Evolutionary conservation across 1,140 invertebrate species (phyloP), one percentile per base, ranked within the genome.

Genomic region (Apolygus lucorum): DNA sequence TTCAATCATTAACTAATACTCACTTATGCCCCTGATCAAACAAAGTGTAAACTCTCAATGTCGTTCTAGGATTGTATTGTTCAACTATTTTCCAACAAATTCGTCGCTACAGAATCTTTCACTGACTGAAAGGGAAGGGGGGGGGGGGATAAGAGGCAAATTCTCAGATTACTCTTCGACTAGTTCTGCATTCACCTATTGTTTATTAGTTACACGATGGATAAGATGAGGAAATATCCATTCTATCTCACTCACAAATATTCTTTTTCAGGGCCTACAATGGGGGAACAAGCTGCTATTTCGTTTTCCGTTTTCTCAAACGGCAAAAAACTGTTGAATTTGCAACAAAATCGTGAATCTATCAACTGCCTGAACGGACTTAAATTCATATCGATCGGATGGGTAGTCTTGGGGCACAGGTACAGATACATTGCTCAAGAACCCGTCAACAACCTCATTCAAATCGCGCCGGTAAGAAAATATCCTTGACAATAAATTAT

Each of bases 321-420:
- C 69, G 79, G 76, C 1, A 78, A 76, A 42, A 76, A 78, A 63
- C 73, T 82, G 0, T 64, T 83, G 13, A 76, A 52, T 1, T 79
- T 78, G 0, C 68, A 75, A 2, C 72, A 76, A 25, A 52, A 54
- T 1, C 49, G 28, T 0, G 74, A 78, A 28, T 74, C 78, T 0
- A 76, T 85, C 14, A 71, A 69, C 0, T 83, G 81, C 71, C 70
- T 85, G 0, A 80, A 84, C 70, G 84, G 84, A 13, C 73, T 85
- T 1, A 76, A 82, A 63, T 80, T 79, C 62, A 63, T 85, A 1
- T 82, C 82, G 59, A 83, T 83, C 28, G 75, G 79, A 2, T 85
- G 83, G 83, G 81, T 85, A 11, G 77, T 84, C 17, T 75, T 79
- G 24, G 82, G 80, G 1, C 84, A 85, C 69, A 73, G 75, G 13